Percentiles rank a stretch among this genome's conserved stretches.
Conservation (phyloP, 2,113 vertebrate species). For the rabbit (Oryctolagus cuniculus) region mOryCun1.1 NC_091437.1:12005501-12006000, state of each 20-base stretch:
- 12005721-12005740: not conserved
- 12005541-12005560: not conserved
- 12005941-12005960: not conserved
- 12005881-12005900: not conserved
- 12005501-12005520: not conserved
- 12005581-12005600: not conserved
- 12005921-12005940: not conserved
- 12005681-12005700: slow-evolving; percentile 23
- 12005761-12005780: not conserved
- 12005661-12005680: not conserved
- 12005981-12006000: slow-evolving; percentile 17
- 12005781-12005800: not conserved
- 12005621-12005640: not conserved
- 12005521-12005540: not conserved
- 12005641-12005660: not conserved
- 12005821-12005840: slow-evolving; percentile 16
- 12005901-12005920: slow-evolving; percentile 16
- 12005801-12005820: not conserved
- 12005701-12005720: not conserved
- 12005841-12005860: not conserved
- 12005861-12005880: not conserved
- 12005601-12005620: not conserved
- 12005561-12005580: not conserved
- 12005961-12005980: slow-evolving; percentile 2
- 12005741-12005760: slow-evolving; percentile 10